These are phyloP conservation scores for Benthosema pterotum DNA, from an alignment of 2,797 vertebrate species.

Conservation along the genomic window DNA sequence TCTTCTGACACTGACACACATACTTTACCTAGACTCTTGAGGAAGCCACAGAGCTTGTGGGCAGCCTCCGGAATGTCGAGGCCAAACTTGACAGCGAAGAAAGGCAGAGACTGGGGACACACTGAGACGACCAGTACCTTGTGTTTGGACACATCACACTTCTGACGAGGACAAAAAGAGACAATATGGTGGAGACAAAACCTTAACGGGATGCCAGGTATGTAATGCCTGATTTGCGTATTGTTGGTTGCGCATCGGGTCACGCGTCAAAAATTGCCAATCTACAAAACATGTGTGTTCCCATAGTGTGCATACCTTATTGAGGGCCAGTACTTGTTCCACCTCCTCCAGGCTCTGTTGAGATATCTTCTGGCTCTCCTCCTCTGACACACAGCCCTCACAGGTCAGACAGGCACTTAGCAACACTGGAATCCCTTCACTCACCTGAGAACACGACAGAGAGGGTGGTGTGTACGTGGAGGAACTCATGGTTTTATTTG, in stretches of 20 bases:
- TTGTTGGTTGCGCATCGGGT: too few relatives aligned
- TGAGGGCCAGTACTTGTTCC: slow-evolving; percentile 85
- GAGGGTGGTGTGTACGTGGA: not conserved
- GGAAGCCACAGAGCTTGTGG: slow-evolving; percentile 90
- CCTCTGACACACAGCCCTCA: slow-evolving; percentile 89
- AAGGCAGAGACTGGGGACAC: slow-evolving; percentile 95
- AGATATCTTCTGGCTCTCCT: slow-evolving; percentile 88
- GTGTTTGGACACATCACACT: slow-evolving; percentile 90
- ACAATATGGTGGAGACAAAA: slow-evolving; percentile 8
- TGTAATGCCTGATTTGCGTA: too few relatives aligned
- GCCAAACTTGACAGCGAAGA: slow-evolving; percentile 91
- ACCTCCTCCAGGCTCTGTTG: slow-evolving; percentile 90
- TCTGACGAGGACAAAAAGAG: slow-evolving; percentile 72
- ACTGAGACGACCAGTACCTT: slow-evolving; percentile 91
- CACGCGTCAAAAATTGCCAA: too few relatives aligned
- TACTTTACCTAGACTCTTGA: slow-evolving; percentile 90
- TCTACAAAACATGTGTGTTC: not conserved
- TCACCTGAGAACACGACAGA: slow-evolving; percentile 65
- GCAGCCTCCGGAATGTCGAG: slow-evolving; percentile 87
- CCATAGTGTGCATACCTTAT: slow-evolving; percentile 85
- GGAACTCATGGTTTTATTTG: not conserved
- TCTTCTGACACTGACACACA: not conserved
- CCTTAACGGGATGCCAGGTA: not conserved
- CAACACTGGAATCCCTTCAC: slow-evolving; percentile 83
- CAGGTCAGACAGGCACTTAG: slow-evolving; percentile 95